These are phyloP conservation scores for Malurus cyaneus DNA, from an alignment of 2,113 vertebrate species.

Conservation along the genomic window DNA sequence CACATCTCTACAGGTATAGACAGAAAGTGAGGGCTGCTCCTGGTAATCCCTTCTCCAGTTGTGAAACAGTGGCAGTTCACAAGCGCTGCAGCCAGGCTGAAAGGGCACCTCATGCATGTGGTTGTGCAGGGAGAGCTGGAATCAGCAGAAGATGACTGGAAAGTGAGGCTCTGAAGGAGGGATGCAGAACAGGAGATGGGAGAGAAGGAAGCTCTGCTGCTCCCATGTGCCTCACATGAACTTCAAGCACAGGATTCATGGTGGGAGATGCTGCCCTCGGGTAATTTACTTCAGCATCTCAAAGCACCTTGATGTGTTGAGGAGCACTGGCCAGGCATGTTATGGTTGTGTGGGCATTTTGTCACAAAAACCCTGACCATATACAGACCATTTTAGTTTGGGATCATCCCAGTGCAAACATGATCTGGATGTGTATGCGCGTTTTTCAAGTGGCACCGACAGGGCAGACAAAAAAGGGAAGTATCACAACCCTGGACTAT, in stretches of 20 bases:
- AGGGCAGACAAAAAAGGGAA: not conserved
- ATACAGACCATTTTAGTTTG: not conserved
- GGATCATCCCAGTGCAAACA: not conserved
- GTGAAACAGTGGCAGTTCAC: fast-evolving
- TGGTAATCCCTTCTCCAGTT: not conserved
- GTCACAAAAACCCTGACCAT: not conserved
- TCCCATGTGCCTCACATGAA: fast-evolving
- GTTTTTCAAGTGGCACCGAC: not conserved
- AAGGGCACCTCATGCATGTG: not conserved
- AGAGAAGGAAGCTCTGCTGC: not conserved
- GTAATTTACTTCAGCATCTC: not conserved
- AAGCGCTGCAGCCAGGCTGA: not conserved
- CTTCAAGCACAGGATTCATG: not conserved
- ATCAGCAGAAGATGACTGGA: not conserved
- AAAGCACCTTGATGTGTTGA: not conserved
- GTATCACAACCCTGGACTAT: not conserved
- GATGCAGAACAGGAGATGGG: not conserved
- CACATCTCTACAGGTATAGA: not conserved
- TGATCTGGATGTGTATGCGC: not conserved
- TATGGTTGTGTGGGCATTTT: not conserved
- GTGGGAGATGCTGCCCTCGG: not conserved
- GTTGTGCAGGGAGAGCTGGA: not conserved
- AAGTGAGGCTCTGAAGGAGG: not conserved
- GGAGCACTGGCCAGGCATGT: not conserved
- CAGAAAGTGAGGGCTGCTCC: not conserved